Evolutionary conservation across 1,140 invertebrate species (phyloP), one percentile per base, ranked within the genome.

Genomic region (Carposina sasakii): DNA sequence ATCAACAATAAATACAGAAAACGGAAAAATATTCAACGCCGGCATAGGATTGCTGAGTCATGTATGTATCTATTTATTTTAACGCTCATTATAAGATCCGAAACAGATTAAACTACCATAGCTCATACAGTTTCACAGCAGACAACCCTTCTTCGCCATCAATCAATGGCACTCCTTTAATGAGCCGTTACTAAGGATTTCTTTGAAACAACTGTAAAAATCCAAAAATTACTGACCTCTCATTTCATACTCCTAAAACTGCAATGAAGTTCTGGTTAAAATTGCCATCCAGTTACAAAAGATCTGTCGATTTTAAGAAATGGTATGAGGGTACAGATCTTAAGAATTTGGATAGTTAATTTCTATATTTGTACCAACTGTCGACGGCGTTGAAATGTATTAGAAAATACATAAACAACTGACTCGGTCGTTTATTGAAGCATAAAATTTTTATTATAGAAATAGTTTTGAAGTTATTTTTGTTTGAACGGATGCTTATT

Each of bases 381-480:
- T 13, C 19, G 19, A 10, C 36, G 36, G 67, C 54, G 73, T 76
- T 71, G 54, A 48, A 67, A 67, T 57, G 57, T 66, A 81, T 81
- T 75, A 73, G 70, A 69, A 75, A 69, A 68, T 42, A 52, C 44
- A 77, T 81, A 77, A 77, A 81, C 62, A 68, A 71, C 55, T 69
- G 65, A 54, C 65, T 60, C 20, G 60, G 52, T 71, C 69, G 55
- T 71, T 77, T 76, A 77, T 71, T 54, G 59, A 53, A 49, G 65
- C 60, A 62, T 57, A 76, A 73, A 74, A 76, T 71, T 71, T 74
- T 74, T 69, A 75, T 40, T 66, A 53, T 58, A 40, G 44, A 63
- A 55, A 58, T 63, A 59, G 47, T 68, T 64, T 48, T 19, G n/a
- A 50, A 45, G 65, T 51, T 68, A 73, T 71, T 76, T 68, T 61